A percentile compares a stretch with the other conserved stretches of the same genome.
Evolutionary conservation across 2,888 invertebrate genomes (phyloP).

Genomic region (Slavum lentiscoides): DNA sequence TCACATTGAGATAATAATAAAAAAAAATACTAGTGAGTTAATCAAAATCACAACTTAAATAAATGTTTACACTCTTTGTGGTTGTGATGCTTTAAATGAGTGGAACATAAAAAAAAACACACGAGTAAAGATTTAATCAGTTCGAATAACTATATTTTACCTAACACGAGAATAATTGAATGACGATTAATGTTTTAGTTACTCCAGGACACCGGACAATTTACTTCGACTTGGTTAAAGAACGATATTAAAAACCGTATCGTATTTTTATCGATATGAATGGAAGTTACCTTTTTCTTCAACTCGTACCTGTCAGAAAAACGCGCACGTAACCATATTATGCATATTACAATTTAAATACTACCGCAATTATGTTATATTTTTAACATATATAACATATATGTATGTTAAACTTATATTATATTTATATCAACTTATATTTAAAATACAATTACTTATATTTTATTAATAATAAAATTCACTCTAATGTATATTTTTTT

Average conservation of each 20-base stretch:
- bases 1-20: no score
- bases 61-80: no score
- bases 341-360: no score
- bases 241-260: background rate
- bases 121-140: no score
- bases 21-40: no score
- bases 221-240: conserved; percentile 36
- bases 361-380: background rate
- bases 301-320: background rate
- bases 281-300: conserved; percentile 36
- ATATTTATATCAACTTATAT: no score
- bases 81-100: no score
- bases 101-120: no score
- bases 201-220: conserved; percentile 48
- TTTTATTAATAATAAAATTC: background rate
- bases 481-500: background rate
- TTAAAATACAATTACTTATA: background rate
- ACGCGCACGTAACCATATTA: background rate
- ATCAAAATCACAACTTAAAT: no score
- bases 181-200: conserved; percentile 26
- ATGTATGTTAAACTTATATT: no score
- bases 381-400: no score
- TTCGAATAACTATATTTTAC: no score
- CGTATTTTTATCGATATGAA: background rate
- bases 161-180: background rate